These are phyloP conservation scores for Nemotelus nigrinus DNA, from an alignment of 2,888 invertebrate genomes.

Conservation along the genomic window DNA sequence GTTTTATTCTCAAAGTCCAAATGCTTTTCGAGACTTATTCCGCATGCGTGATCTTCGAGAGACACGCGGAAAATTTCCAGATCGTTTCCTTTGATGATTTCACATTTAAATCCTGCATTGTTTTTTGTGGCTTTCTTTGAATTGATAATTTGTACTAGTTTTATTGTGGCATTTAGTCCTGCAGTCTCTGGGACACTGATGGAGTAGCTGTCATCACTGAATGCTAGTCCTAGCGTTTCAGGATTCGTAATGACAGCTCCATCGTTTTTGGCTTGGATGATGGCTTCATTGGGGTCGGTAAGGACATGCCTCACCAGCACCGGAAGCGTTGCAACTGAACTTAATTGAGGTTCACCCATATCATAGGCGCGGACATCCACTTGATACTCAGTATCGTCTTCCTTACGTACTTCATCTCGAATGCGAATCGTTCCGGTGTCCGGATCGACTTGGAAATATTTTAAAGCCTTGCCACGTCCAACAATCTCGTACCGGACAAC, in stretches of 20 bases:
- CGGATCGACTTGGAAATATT: slow-evolving; percentile 88
- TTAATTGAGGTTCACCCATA: slow-evolving; percentile 84
- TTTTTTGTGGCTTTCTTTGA: slow-evolving; percentile 60
- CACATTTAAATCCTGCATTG: slow-evolving; percentile 75
- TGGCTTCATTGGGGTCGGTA: slow-evolving; percentile 69
- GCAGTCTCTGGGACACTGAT: slow-evolving; percentile 79
- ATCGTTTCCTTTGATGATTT: slow-evolving; percentile 80
- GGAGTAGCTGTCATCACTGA: slow-evolving; percentile 86
- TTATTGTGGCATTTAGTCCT: slow-evolving; percentile 62
- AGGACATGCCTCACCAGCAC: slow-evolving; percentile 86
- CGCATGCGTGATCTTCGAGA: slow-evolving; percentile 84
- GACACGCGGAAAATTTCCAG: slow-evolving; percentile 73
- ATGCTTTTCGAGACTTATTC: slow-evolving; percentile 74
- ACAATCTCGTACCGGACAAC: slow-evolving; percentile 82
- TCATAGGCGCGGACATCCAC: slow-evolving; percentile 89
- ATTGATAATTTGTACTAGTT: slow-evolving; percentile 64
- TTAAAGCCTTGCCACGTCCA: slow-evolving; percentile 81
- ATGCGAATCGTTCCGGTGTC: slow-evolving; percentile 84
- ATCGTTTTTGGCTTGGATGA: slow-evolving; percentile 57
- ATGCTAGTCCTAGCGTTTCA: slow-evolving; percentile 75
- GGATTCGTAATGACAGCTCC: slow-evolving; percentile 59
- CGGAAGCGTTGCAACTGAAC: slow-evolving; percentile 82
- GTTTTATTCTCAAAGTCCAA: slow-evolving; percentile 83
- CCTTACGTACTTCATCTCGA: slow-evolving; percentile 84
- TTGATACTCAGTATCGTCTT: slow-evolving; percentile 87